Percentiles rank a stretch among this genome's conserved stretches.
Evolutionary conservation across 2,797 vertebrate genomes (phyloP).

Genomic region (Pristis pectinata): DNA sequence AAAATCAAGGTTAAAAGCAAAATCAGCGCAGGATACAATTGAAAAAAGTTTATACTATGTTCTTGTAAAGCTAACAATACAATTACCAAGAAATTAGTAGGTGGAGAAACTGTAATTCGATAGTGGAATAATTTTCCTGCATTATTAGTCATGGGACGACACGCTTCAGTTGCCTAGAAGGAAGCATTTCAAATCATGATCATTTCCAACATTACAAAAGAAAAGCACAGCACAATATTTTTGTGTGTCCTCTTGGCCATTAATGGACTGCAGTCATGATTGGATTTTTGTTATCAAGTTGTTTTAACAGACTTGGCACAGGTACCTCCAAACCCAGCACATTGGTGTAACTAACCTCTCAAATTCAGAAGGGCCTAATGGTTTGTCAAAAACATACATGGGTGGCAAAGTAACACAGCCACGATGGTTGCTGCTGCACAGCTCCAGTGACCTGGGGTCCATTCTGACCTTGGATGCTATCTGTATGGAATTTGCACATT

Average conservation of each 20-base stretch:
- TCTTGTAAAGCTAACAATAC: not conserved
- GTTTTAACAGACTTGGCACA: not conserved
- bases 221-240: not conserved
- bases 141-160: conserved; percentile 92
- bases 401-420: too few species aligned
- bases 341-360: not conserved
- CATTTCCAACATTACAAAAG: not conserved
- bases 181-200: conserved; percentile 15
- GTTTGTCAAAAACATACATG: too few species aligned
- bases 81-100: conserved; percentile 92
- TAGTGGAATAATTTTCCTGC: conserved; percentile 90
- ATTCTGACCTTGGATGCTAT: too few species aligned
- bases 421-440: too few species aligned
- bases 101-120: conserved; percentile 91
- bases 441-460: too few species aligned
- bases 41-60: not conserved
- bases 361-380: too few species aligned
- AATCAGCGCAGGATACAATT: not conserved
- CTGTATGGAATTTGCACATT: too few species aligned
- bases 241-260: too few species aligned
- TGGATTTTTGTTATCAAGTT: not conserved
- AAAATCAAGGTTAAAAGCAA: not conserved
- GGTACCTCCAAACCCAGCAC: not conserved
- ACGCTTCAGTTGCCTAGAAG: conserved; percentile 72
- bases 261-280: too few species aligned